A percentile compares a stretch with the other conserved stretches of the same genome.
phyloP scores from a whole-genome alignment of 2,888 invertebrate genomes.

The Conomelus anceps region DNA sequence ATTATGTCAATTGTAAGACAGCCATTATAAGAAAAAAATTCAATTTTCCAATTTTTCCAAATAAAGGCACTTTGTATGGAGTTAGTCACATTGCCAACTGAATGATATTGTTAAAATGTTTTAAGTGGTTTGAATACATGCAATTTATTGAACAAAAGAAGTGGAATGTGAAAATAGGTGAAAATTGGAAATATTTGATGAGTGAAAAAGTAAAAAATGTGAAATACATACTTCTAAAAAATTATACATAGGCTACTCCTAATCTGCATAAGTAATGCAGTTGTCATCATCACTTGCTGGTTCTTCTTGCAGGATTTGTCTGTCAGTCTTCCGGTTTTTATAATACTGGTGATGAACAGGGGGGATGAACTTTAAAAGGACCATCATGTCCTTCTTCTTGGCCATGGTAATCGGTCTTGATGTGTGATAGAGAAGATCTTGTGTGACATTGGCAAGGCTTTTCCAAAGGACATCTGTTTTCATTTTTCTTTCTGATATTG shows the following conservation, averaged over 20 bases:
- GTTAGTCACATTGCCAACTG: constrained; percentile 14
- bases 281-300: constrained; percentile 2
- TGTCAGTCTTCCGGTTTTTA: not conserved
- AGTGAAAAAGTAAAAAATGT: not conserved
- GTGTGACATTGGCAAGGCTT: not conserved
- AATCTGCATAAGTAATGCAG: not conserved
- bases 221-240: not conserved
- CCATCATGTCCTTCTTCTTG: constrained; percentile 1
- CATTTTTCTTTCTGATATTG: not conserved
- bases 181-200: not conserved
- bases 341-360: not conserved
- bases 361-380: constrained; percentile 4
- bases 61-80: not conserved
- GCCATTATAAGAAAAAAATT: not conserved
- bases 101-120: not conserved
- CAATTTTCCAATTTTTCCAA: not conserved
- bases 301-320: not conserved
- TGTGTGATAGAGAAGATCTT: not conserved
- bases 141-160: constrained; percentile 1
- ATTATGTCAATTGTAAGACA: too few relatives aligned
- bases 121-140: not conserved
- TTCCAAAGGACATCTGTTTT: not conserved
- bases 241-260: not conserved
- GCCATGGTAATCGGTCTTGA: not conserved
- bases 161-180: not conserved